Evolutionary conservation across 92 coral and sea anemone species (phyloP).

Genomic region (Palythoa heliodiscus): DNA sequence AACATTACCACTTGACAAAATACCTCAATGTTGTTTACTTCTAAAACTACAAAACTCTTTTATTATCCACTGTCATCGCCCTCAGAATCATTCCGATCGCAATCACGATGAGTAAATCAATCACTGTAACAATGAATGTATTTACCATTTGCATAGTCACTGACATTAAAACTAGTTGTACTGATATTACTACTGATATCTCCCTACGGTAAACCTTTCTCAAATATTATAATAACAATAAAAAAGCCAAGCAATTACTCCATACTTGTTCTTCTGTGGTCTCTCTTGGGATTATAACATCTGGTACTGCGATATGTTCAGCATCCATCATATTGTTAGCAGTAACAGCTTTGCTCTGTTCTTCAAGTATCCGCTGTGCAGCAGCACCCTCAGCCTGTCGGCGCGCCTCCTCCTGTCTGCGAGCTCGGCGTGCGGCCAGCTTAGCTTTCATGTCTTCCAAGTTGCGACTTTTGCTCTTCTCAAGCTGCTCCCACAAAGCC

Average conservation of each 20-base stretch:
- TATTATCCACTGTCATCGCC: too few relatives aligned
- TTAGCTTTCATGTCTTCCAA: constrained; percentile 93
- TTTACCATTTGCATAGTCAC: too few relatives aligned
- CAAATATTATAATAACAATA: too few relatives aligned
- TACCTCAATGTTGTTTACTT: not conserved
- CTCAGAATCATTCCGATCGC: too few relatives aligned
- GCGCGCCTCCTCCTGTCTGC: constrained; percentile 97
- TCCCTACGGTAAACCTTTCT: too few relatives aligned
- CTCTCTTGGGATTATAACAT: constrained; percentile 84
- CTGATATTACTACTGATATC: too few relatives aligned
- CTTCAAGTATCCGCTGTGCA: constrained; percentile 94
- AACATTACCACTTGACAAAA: not conserved
- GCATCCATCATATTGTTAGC: constrained; percentile 87
- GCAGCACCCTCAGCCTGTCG: constrained; percentile 92
- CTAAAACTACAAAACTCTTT: not conserved
- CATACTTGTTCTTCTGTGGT: constrained; percentile 92
- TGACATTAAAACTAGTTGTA: too few relatives aligned
- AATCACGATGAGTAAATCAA: too few relatives aligned
- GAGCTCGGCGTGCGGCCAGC: constrained; percentile 95
- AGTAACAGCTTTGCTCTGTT: constrained; percentile 91
- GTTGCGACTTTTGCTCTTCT: constrained; percentile 74
- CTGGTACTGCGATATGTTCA: constrained; percentile 91
- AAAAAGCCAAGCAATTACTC: not conserved
- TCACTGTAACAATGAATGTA: too few relatives aligned
- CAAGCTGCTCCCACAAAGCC: constrained; percentile 71